Percentiles rank a stretch among this genome's conserved stretches.
Evolutionary conservation across 2,797 vertebrate species (phyloP).

Genomic region (Helicolenus hilgendorfi): DNA sequence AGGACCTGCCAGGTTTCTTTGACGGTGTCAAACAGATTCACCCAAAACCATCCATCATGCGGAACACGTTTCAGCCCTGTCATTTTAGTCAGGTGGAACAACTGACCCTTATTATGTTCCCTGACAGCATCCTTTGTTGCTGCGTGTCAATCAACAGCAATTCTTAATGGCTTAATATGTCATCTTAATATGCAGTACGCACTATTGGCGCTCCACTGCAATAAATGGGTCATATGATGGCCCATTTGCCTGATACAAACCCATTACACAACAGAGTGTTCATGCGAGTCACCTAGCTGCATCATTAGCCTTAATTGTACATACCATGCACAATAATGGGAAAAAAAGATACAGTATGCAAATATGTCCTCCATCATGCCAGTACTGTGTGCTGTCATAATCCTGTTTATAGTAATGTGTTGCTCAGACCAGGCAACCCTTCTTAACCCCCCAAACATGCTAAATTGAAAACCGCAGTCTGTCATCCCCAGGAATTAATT

Average conservation of each 20-base stretch:
- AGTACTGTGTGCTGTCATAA: conserved; percentile 44
- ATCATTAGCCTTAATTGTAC: conserved; percentile 73
- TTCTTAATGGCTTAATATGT: conserved; percentile 78
- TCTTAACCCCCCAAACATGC: conserved; percentile 49
- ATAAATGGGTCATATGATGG: conserved; percentile 74
- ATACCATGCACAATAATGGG: conserved; percentile 42
- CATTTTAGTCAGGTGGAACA: conserved; percentile 67
- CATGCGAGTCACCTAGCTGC: conserved; percentile 54
- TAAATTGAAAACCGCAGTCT: conserved; percentile 44
- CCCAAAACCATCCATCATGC: conserved; percentile 82
- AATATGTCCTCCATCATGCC: conserved; percentile 63
- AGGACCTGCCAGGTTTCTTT: conserved; percentile 64
- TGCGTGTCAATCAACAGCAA: conserved; percentile 74
- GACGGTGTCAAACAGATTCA: conserved; percentile 78
- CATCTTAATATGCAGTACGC: conserved; percentile 69
- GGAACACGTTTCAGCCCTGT: conserved; percentile 43
- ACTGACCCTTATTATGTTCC: conserved; percentile 78
- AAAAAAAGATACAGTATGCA: conserved; percentile 62
- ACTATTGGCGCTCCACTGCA: conserved; percentile 41
- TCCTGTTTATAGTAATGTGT: conserved; percentile 64
- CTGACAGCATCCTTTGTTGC: conserved; percentile 74
- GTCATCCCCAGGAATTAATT: conserved; percentile 64
- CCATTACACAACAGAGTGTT: conserved; percentile 60
- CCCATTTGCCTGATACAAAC: conserved; percentile 63
- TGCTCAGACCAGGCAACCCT: conserved; percentile 5